Evolutionary conservation across 2,888 invertebrate species (phyloP).

Genomic region (Ochropacha duplaris): DNA sequence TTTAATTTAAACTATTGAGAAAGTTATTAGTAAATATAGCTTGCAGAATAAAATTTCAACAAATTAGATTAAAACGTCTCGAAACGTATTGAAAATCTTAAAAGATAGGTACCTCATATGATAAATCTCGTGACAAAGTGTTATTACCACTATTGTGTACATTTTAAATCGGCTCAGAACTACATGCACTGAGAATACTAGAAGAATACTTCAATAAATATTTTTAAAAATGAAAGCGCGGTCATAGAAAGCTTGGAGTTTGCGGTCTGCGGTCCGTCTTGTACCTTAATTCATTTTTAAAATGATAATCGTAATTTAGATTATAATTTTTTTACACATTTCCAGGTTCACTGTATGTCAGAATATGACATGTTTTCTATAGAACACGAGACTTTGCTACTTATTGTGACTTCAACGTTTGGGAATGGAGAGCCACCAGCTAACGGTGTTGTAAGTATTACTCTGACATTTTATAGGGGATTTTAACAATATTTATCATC

Average conservation of each 20-base stretch:
- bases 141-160: neutral
- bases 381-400: conserved; percentile 95
- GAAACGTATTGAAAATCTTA: neutral
- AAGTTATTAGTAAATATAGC: neutral
- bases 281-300: too few species aligned
- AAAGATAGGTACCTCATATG: neutral
- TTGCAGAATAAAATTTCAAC: neutral
- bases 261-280: too few species aligned
- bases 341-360: conserved; percentile 93
- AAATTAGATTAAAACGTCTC: neutral
- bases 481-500: neutral
- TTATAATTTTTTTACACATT: neutral
- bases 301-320: too few species aligned
- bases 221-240: too few species aligned
- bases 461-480: neutral
- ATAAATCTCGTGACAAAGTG: neutral
- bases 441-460: conserved; percentile 91
- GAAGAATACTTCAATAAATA: neutral
- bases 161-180: neutral
- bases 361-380: conserved; percentile 97
- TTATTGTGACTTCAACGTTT: conserved; percentile 97
- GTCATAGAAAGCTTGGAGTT: too few species aligned
- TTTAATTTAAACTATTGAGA: neutral
- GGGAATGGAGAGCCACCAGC: conserved; percentile 98
- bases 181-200: neutral